Conservation (phyloP, 2,888 invertebrate genomes). For the Tachystola acroxantha region DNA sequence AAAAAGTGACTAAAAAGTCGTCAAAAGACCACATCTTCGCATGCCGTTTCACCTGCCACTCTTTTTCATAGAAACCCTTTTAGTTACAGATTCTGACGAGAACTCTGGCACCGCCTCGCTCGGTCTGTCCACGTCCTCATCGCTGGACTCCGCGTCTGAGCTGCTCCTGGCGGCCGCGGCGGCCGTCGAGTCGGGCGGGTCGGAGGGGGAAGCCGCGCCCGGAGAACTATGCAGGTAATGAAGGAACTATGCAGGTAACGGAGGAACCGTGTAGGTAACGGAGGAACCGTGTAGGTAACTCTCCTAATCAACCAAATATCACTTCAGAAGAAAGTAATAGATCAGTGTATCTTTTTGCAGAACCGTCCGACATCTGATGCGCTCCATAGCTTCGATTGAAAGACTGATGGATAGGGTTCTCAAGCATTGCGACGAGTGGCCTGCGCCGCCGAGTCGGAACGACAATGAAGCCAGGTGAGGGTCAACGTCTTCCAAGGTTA, state of each 20-base stretch:
- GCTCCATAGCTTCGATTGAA: conserved; percentile 65
- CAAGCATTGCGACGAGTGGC: conserved; percentile 60
- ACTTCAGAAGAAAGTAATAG: too few species aligned
- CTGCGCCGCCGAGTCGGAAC: conserved; percentile 24
- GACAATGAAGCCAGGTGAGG: conserved; percentile 40
- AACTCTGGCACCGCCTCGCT: conserved; percentile 39
- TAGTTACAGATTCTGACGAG: conserved; percentile 43
- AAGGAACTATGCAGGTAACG: too few species aligned
- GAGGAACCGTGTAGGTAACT: conserved; percentile 18
- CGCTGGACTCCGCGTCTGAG: conserved; percentile 45
- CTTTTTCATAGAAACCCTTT: too few species aligned
- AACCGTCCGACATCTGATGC: conserved; percentile 56
- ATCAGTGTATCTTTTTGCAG: conserved; percentile 25
- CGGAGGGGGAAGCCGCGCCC: conserved; percentile 20
- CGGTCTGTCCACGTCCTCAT: conserved; percentile 43
- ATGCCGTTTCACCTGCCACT: too few species aligned
- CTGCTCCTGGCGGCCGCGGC: conserved; percentile 48
- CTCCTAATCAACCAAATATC: too few species aligned
- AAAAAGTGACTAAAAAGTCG: too few species aligned
- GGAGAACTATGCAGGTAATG: conserved; percentile 27
- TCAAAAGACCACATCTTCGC: too few species aligned
- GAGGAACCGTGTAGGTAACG: neutral
- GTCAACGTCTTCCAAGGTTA: neutral
- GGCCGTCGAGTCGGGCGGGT: conserved; percentile 36
- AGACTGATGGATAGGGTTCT: conserved; percentile 63